A percentile compares a stretch with the other conserved stretches of the same genome.
phyloP scores from a whole-genome alignment of 2,113 vertebrate species.

The Sardina pilchardus region DNA sequence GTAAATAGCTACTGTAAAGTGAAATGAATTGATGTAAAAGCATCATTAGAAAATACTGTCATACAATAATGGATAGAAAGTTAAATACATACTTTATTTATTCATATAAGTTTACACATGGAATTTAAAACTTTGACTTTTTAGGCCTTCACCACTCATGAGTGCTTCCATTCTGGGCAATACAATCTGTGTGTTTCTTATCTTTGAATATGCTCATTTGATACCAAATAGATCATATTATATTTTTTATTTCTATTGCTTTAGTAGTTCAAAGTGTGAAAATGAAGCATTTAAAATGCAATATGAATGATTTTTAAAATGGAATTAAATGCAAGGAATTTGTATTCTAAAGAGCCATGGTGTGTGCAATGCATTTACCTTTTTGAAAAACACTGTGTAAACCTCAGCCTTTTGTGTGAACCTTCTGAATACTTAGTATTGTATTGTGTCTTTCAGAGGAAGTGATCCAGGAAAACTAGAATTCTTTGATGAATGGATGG shows the following conservation, averaged over 20 bases:
- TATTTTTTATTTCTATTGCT: no score
- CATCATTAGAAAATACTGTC: slow-evolving; percentile 89
- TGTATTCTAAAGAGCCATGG: slow-evolving; percentile 56
- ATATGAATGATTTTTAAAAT: slow-evolving; percentile 65
- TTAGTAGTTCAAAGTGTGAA: not conserved
- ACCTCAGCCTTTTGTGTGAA: slow-evolving; percentile 49
- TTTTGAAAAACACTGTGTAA: slow-evolving; percentile 68
- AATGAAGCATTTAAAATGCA: slow-evolving; percentile 56
- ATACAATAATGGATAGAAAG: slow-evolving; percentile 95
- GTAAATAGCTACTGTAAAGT: slow-evolving; percentile 90
- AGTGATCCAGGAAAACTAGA: slow-evolving; percentile 18
- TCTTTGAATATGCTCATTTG: slow-evolving; percentile 23
- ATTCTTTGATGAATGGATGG: slow-evolving; percentile 25
- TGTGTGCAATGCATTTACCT: slow-evolving; percentile 51
- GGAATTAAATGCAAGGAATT: slow-evolving; percentile 47
- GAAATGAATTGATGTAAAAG: slow-evolving; percentile 86
- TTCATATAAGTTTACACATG: slow-evolving; percentile 49
- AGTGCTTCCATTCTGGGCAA: slow-evolving; percentile 14
- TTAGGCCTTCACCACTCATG: slow-evolving; percentile 38
- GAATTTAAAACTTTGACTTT: slow-evolving; percentile 57
- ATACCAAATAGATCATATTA: slow-evolving; percentile 7
- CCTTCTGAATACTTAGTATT: slow-evolving; percentile 61
- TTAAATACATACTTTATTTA: slow-evolving; percentile 68
- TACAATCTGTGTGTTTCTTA: not conserved
- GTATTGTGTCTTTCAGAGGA: slow-evolving; percentile 19